These are phyloP conservation scores for Calidris pygmaea DNA, from an alignment of 2,113 vertebrate species.

Conservation along the genomic window DNA sequence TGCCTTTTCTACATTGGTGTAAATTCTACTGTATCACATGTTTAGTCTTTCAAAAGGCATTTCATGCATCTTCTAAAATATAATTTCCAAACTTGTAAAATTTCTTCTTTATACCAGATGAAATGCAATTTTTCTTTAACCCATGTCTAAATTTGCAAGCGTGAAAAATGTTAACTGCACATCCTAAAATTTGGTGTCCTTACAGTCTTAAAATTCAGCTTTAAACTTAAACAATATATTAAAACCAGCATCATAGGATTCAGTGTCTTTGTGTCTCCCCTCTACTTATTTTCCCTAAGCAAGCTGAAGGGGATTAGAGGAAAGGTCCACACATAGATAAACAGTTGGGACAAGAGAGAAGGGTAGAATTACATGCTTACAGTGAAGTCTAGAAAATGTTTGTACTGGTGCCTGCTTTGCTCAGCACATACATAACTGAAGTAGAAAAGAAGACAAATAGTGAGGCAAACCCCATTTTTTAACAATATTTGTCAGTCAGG, in stretches of 20 bases:
- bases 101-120: neutral
- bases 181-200: neutral
- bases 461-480: neutral
- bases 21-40: neutral
- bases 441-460: neutral
- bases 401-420: neutral
- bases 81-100: neutral
- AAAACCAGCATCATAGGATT: neutral
- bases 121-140: neutral
- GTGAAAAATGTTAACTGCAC: neutral
- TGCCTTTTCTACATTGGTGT: neutral
- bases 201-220: neutral
- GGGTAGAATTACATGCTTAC: neutral
- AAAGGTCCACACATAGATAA: neutral
- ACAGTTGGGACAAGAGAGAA: neutral
- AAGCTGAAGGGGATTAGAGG: neutral
- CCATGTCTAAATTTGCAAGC: neutral
- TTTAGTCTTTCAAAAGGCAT: neutral
- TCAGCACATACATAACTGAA: neutral
- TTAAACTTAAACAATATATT: neutral
- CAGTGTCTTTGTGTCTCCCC: neutral
- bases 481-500: neutral
- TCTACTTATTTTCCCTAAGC: neutral
- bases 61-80: neutral
- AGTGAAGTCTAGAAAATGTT: neutral